Evolutionary conservation across 1,140 invertebrate genomes (phyloP), one percentile per base, ranked within the genome.

Genomic region (Ganaspis sp.): DNA sequence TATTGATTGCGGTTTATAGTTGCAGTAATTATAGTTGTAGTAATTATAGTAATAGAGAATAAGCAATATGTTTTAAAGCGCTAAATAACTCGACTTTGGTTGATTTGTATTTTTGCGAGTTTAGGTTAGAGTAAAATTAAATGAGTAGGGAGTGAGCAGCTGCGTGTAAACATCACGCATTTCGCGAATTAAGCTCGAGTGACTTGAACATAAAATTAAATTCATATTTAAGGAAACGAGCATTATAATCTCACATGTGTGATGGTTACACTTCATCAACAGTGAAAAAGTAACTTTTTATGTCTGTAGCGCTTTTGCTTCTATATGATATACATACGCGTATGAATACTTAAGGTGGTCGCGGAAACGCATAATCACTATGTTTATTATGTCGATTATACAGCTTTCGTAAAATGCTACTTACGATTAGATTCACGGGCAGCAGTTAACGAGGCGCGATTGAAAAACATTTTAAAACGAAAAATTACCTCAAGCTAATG

Each of bases 331-430:
- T 23, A 58, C 11, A 4, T 58, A 0, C 26, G 12, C 4, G 26
- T 23, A 58, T 21, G 54, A 58, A 12, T 26, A 75, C 72, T 80
- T 74, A 76, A 78, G 23, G 23, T n/a, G 58, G 58, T 64, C 58
- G 26, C 76, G 81, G 81, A 80, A 82, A 78, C 74, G 76, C 70
- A 37, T 82, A 82, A 82, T 80, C 81, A 80, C 81, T 75, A 72
- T 78, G 78, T 80, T 82, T 80, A 80, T 53, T 29, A 29, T 64
- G 26, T 58, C 71, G 81, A 82, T 82, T 75, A 64, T 64, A 78
- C 74, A 71, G 70, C 77, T 71, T 42, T 73, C 53, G 49, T 75
- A 76, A 5, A 38, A 15, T 15, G 74, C 54, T 76, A 78, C 77
- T 78, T 26, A 64, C 69, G 81, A 79, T 80, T 80, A 78, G 78